Evolutionary conservation across 2,797 vertebrate genomes (phyloP).

Genomic region (Gymnodraco acuticeps): DNA sequence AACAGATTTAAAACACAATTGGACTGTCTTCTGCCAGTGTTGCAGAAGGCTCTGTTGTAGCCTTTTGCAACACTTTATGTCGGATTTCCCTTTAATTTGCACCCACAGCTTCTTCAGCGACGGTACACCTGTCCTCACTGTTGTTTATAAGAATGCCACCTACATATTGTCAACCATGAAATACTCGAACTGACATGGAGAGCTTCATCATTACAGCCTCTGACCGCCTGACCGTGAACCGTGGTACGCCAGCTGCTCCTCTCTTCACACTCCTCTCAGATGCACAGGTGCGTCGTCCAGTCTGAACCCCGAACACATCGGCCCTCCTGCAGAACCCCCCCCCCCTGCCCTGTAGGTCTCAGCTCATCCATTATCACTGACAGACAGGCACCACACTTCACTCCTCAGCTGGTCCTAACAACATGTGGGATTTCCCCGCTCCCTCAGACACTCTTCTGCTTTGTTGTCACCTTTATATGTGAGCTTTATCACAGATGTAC

Average conservation of each 20-base stretch:
- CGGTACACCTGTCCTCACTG: background rate
- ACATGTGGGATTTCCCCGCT: constrained; percentile 53
- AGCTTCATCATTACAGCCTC: constrained; percentile 55
- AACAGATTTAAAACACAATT: background rate
- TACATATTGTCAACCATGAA: constrained; percentile 41
- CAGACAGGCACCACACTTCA: constrained; percentile 62
- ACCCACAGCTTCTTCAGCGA: background rate
- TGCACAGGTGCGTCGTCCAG: constrained; percentile 21
- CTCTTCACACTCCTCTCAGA: constrained; percentile 39
- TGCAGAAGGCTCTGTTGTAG: background rate
- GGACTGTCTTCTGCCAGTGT: too few species aligned
- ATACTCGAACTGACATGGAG: constrained; percentile 50
- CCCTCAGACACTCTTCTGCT: constrained; percentile 21
- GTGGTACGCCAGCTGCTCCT: constrained; percentile 66
- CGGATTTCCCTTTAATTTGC: background rate
- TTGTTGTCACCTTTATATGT: constrained; percentile 32
- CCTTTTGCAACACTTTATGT: background rate
- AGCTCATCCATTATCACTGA: constrained; percentile 69
- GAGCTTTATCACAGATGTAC: constrained; percentile 13
- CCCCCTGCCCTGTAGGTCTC: constrained; percentile 44
- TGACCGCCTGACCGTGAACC: constrained; percentile 48
- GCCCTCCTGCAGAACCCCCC: constrained; percentile 25
- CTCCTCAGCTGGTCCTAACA: constrained; percentile 41
- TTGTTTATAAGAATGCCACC: constrained; percentile 39
- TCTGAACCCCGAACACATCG: constrained; percentile 42